A percentile compares a stretch with the other conserved stretches of the same genome.
Conservation (phyloP, 2,113 vertebrate species). For the Regulus satrapa region DNA sequence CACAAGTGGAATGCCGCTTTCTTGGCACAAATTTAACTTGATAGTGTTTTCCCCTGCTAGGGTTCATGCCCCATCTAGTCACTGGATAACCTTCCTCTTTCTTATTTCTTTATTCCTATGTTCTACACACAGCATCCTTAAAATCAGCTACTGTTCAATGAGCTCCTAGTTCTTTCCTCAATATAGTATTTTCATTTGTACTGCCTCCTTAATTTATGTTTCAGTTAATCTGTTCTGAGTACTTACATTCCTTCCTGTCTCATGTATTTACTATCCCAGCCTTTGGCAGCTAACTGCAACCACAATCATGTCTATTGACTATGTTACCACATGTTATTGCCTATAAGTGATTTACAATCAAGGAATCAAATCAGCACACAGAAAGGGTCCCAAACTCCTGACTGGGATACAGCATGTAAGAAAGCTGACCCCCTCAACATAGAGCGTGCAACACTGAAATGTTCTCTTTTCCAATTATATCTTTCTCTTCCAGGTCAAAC, state of each 20-base stretch:
- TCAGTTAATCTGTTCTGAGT: background rate
- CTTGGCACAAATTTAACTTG: background rate
- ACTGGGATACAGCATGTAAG: background rate
- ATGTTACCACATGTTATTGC: background rate
- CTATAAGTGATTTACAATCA: background rate
- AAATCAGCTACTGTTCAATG: background rate
- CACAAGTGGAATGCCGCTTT: background rate
- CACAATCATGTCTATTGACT: background rate
- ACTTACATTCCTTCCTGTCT: background rate
- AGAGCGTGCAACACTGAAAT: background rate
- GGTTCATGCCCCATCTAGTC: background rate
- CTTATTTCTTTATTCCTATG: background rate
- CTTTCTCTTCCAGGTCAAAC: background rate
- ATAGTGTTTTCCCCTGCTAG: fast-evolving
- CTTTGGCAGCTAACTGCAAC: background rate
- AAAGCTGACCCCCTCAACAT: background rate
- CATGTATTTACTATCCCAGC: background rate
- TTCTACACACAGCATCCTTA: background rate
- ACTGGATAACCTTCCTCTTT: background rate
- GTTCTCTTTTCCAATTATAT: background rate
- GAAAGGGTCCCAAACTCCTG: background rate
- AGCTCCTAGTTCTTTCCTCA: background rate
- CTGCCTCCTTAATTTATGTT: background rate
- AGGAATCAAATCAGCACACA: background rate
- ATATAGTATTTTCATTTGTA: background rate